A percentile compares a stretch with the other conserved stretches of the same genome.
phyloP scores from a whole-genome alignment of 2,797 vertebrate species.

The Tapirus indicus region DNA sequence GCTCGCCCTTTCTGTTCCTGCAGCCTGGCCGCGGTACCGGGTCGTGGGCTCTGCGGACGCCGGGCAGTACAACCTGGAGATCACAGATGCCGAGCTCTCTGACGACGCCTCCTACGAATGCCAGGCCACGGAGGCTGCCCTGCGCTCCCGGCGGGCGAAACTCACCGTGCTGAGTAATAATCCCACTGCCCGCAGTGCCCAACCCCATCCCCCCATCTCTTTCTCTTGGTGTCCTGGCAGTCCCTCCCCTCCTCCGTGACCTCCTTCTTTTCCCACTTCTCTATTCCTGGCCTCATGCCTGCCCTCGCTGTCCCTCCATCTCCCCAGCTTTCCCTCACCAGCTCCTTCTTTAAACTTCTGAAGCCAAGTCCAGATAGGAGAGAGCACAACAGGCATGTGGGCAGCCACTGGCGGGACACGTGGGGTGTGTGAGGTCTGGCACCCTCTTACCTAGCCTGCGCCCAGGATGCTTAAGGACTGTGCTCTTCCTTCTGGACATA shows the following conservation, averaged over 20 bases:
- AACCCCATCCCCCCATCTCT: not conserved
- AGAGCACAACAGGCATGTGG: not conserved
- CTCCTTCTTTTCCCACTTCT: not conserved
- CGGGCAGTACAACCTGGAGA: slow-evolving; percentile 97
- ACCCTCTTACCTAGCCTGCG: not conserved
- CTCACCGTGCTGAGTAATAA: slow-evolving; percentile 97
- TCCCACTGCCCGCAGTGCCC: not conserved
- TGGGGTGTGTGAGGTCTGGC: not conserved
- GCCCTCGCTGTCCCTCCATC: not conserved
- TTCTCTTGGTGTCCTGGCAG: not conserved
- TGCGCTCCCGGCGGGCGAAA: slow-evolving; percentile 94
- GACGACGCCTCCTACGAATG: slow-evolving; percentile 97
- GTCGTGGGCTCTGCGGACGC: slow-evolving; percentile 93
- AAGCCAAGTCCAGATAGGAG: not conserved
- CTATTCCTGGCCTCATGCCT: not conserved
- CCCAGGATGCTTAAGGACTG: too few species aligned
- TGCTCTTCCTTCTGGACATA: not conserved
- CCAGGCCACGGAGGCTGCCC: slow-evolving; percentile 96
- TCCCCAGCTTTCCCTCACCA: not conserved
- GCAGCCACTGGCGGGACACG: fast-evolving
- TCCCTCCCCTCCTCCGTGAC: not conserved
- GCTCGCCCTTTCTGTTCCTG: slow-evolving; percentile 1
- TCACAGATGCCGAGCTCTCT: slow-evolving; percentile 93
- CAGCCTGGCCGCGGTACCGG: slow-evolving; percentile 96
- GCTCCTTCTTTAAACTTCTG: not conserved